Percentiles rank a stretch among this genome's conserved stretches.
phyloP scores from a whole-genome alignment of 1,140 invertebrate species.

The Micrasema longulum region DNA sequence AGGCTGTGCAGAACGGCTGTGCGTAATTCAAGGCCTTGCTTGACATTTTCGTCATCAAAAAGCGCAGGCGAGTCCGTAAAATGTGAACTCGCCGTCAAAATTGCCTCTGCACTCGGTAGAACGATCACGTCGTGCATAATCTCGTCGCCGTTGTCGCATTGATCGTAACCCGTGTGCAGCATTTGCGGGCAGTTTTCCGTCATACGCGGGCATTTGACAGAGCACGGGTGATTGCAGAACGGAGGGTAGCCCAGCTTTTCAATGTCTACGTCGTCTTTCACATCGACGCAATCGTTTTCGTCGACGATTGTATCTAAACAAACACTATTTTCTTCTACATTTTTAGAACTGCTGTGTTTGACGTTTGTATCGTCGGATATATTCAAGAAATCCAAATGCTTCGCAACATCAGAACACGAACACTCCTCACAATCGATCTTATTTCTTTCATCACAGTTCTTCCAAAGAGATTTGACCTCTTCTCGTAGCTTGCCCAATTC shows the following conservation, averaged over 20 bases:
- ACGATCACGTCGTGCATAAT: conserved; percentile 64
- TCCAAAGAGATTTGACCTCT: conserved; percentile 14
- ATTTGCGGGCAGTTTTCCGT: conserved; percentile 52
- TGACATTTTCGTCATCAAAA: conserved; percentile 23
- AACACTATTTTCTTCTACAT: not conserved
- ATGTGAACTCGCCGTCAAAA: conserved; percentile 55
- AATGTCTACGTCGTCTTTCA: conserved; percentile 56
- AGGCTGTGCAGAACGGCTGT: conserved; percentile 10
- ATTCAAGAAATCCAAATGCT: conserved; percentile 33
- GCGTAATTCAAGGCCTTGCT: conserved; percentile 12
- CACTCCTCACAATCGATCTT: not conserved
- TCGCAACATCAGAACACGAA: not conserved
- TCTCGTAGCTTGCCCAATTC: conserved; percentile 33
- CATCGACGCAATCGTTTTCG: conserved; percentile 3
- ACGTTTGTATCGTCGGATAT: conserved; percentile 47
- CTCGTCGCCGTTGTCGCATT: conserved; percentile 53
- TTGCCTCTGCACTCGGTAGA: conserved; percentile 65
- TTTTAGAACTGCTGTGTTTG: conserved; percentile 46
- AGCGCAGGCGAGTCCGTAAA: conserved; percentile 43
- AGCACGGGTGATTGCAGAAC: conserved; percentile 46
- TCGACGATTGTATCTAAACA: not conserved
- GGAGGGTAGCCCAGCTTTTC: conserved; percentile 55
- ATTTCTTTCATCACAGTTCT: not conserved
- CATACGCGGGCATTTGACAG: conserved; percentile 54
- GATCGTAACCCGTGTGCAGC: conserved; percentile 54